These are phyloP conservation scores for Elgaria multicarinata DNA, from an alignment of 2,113 vertebrate genomes.

Conservation along the genomic window DNA sequence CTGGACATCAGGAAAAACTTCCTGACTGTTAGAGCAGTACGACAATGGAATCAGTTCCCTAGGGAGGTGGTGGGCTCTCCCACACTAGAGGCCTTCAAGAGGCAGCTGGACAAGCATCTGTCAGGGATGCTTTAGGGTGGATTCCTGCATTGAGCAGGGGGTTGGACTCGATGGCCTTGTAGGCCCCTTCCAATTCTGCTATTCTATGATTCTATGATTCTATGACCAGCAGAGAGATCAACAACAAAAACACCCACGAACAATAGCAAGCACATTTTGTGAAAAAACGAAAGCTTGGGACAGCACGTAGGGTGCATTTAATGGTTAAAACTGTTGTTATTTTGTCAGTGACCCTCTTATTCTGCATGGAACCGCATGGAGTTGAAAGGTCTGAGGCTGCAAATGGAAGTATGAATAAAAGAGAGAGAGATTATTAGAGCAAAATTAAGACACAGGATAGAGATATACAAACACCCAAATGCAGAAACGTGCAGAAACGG, in stretches of 20 bases:
- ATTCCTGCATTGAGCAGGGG: no score
- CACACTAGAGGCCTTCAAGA: no score
- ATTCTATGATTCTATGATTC: no score
- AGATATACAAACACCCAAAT: background rate
- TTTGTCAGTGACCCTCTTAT: background rate
- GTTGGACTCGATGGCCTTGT: no score
- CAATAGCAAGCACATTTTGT: background rate
- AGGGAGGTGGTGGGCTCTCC: no score
- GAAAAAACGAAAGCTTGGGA: background rate
- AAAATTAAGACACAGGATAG: background rate
- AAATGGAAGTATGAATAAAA: background rate
- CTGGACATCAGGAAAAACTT: no score
- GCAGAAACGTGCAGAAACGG: background rate
- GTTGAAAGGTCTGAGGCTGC: constrained; percentile 17
- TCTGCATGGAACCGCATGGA: background rate
- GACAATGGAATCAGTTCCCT: no score
- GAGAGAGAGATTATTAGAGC: background rate
- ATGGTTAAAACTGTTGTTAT: background rate
- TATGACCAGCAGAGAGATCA: no score
- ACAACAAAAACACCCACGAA: background rate
- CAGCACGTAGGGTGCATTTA: background rate
- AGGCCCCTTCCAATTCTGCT: no score
- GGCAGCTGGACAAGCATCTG: no score
- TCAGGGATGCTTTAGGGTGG: no score
- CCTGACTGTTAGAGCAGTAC: no score